Evolutionary conservation across 2,888 invertebrate species (phyloP).

Genomic region (Allacma fusca): DNA sequence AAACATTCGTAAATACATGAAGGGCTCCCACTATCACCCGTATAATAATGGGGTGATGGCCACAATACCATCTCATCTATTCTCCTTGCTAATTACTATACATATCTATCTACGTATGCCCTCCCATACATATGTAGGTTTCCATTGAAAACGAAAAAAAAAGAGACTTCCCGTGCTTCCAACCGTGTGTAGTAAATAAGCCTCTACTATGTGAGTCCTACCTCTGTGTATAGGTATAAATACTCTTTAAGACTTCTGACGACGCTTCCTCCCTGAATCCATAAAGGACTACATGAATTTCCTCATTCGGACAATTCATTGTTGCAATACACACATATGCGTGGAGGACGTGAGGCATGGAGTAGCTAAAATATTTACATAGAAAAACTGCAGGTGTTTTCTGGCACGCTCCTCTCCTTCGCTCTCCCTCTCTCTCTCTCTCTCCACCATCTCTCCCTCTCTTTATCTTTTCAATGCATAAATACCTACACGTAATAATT

Average conservation of each 20-base stretch:
- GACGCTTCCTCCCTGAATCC: slow-evolving; percentile 4
- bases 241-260: not conserved
- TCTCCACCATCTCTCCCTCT: not conserved
- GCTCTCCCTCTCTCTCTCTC: not conserved
- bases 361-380: slow-evolving; percentile 31
- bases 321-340: not conserved
- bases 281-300: slow-evolving; percentile 7
- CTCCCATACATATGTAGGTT: no score
- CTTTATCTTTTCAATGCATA: not conserved
- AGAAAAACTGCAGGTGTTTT: slow-evolving; percentile 30
- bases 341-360: not conserved
- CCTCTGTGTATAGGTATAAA: no score
- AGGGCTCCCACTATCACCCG: not conserved
- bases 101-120: not conserved
- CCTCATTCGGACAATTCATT: slow-evolving; percentile 12
- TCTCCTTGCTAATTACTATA: slow-evolving; percentile 7
- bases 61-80: not conserved
- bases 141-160: no score
- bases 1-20: not conserved
- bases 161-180: no score
- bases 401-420: slow-evolving; percentile 25
- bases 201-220: no score
- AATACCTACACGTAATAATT: slow-evolving; percentile 21
- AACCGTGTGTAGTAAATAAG: no score
- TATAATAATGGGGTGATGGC: not conserved